These are phyloP conservation scores for Teleopsis dalmanni DNA, from an alignment of 1,140 invertebrate genomes.

Conservation along the genomic window DNA sequence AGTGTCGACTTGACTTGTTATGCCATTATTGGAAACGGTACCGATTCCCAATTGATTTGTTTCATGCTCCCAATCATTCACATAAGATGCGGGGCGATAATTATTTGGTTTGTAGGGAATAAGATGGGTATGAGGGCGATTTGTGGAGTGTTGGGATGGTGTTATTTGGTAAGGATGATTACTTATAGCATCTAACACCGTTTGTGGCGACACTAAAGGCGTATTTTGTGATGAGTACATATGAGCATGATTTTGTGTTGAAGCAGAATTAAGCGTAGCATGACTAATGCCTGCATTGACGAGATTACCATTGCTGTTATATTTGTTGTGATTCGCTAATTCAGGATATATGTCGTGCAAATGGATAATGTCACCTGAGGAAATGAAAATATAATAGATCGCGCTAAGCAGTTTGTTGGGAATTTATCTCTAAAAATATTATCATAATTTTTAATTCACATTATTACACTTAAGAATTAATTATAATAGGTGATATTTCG, in stretches of 20 bases:
- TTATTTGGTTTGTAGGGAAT: conserved; percentile 29
- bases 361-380: conserved; percentile 43
- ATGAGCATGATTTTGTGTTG: too few species aligned
- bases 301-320: conserved; percentile 16
- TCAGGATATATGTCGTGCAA: conserved; percentile 44
- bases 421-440: background rate
- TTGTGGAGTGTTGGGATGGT: conserved; percentile 24
- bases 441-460: background rate
- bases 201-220: too few species aligned
- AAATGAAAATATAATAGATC: background rate
- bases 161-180: conserved; percentile 21
- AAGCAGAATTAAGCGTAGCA: too few species aligned
- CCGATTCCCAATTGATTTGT: conserved; percentile 17
- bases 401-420: background rate
- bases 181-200: conserved; percentile 8
- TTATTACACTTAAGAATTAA: background rate
- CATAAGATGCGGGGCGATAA: conserved; percentile 4
- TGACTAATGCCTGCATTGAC: too few species aligned
- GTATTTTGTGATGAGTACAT: too few species aligned
- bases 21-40: conserved; percentile 14
- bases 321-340: conserved; percentile 31
- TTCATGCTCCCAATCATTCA: conserved; percentile 35
- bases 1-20: conserved; percentile 40
- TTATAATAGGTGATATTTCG: background rate
- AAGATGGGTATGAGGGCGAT: conserved; percentile 23